These are phyloP conservation scores for Triops cancriformis DNA, from an alignment of 1,140 invertebrate genomes.

Conservation along the genomic window DNA sequence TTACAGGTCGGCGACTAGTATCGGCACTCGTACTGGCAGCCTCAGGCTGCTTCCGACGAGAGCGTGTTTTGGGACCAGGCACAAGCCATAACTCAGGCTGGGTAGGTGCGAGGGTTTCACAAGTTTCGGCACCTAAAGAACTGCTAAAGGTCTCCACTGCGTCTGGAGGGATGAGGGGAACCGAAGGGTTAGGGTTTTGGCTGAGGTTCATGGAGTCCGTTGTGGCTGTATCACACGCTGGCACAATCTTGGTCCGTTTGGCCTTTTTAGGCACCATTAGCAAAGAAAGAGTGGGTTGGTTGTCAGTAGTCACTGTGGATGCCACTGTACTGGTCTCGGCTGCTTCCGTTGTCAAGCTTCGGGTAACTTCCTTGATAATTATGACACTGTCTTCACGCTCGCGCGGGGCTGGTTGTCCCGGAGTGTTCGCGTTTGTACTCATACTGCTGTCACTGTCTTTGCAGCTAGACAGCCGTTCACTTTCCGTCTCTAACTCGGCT, in stretches of 20 bases:
- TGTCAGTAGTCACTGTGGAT: background rate
- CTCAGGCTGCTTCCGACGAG: slow-evolving; percentile 1
- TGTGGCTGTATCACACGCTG: background rate
- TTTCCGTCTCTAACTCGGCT: slow-evolving; percentile 16
- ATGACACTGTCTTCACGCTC: background rate
- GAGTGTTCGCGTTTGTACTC: background rate
- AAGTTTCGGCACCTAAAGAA: background rate
- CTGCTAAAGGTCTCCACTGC: background rate
- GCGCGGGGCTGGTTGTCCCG: background rate
- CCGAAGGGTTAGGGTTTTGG: background rate
- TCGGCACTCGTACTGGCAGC: slow-evolving; percentile 3
- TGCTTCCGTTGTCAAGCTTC: background rate
- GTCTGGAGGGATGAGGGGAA: background rate
- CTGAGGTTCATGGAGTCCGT: background rate
- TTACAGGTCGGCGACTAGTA: slow-evolving; percentile 9
- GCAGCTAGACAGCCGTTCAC: background rate
- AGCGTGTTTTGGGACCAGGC: background rate
- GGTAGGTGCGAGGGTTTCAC: background rate
- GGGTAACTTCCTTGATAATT: background rate
- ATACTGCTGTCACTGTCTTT: background rate
- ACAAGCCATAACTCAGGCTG: background rate
- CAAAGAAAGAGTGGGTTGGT: background rate
- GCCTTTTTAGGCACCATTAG: slow-evolving; percentile 13
- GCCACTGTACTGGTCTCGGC: background rate
- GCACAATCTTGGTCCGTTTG: background rate